phyloP scores from a whole-genome alignment of 2,797 vertebrate species.

The Ambastaia sidthimunki region DNA sequence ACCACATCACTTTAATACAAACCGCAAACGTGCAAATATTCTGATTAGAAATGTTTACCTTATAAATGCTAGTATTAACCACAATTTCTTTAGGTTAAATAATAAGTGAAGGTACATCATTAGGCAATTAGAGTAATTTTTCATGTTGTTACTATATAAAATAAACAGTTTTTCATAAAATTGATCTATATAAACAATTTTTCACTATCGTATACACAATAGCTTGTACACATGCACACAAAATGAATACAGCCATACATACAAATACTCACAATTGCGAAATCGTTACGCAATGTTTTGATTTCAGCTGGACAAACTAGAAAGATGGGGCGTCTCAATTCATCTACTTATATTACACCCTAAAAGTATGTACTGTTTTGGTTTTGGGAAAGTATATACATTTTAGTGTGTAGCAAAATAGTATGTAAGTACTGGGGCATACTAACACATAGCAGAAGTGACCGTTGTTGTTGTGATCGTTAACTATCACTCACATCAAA shows the following conservation, averaged over 20 bases:
- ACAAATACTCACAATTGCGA: slow-evolving; percentile 21
- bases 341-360: too few relatives aligned
- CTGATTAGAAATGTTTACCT: slow-evolving; percentile 29
- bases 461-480: too few relatives aligned
- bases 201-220: slow-evolving; percentile 28
- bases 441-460: too few relatives aligned
- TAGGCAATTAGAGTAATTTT: slow-evolving; percentile 33
- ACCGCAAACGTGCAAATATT: slow-evolving; percentile 23
- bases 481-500: too few relatives aligned
- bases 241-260: slow-evolving; percentile 33
- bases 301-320: slow-evolving; percentile 45
- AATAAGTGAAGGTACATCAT: slow-evolving; percentile 53
- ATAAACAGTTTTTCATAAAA: slow-evolving; percentile 55
- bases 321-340: not conserved
- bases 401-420: too few relatives aligned
- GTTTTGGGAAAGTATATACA: too few relatives aligned
- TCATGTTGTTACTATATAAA: slow-evolving; percentile 43
- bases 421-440: too few relatives aligned
- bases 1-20: slow-evolving; percentile 3
- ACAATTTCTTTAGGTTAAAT: slow-evolving; percentile 39
- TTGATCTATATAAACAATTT: slow-evolving; percentile 45
- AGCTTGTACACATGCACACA: slow-evolving; percentile 21
- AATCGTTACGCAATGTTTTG: slow-evolving; percentile 7
- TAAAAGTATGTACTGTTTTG: too few relatives aligned
- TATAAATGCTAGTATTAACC: slow-evolving; percentile 44